Evolutionary conservation across 2,797 vertebrate species (phyloP).

Genomic region (Argentina silus): DNA sequence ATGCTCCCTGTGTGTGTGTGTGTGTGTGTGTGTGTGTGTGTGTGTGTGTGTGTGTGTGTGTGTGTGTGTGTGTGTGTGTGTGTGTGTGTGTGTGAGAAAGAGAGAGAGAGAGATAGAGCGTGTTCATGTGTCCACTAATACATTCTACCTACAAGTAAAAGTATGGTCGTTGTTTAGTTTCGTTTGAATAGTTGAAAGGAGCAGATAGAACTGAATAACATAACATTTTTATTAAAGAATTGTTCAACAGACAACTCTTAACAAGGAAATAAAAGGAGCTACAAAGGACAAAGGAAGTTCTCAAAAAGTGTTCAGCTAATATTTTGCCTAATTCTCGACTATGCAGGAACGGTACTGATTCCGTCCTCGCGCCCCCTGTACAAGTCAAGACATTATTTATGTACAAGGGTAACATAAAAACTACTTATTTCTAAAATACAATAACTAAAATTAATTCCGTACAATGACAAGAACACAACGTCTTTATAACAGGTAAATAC

Average conservation of each 20-base stretch:
- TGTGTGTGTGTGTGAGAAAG: conserved; percentile 9
- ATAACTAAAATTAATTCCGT: conserved; percentile 92
- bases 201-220: conserved; percentile 86
- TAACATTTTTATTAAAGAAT: conserved; percentile 99
- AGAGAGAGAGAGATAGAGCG: conserved; percentile 10
- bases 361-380: conserved; percentile 87
- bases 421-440: conserved; percentile 96
- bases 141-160: neutral
- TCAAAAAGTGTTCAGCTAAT: conserved; percentile 82
- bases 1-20: conserved; percentile 18
- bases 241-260: conserved; percentile 93
- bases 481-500: conserved; percentile 94
- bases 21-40: neutral
- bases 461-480: conserved; percentile 95
- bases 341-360: conserved; percentile 84
- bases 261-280: conserved; percentile 89
- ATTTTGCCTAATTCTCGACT: conserved; percentile 90
- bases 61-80: conserved; percentile 40
- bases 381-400: conserved; percentile 95
- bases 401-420: conserved; percentile 94
- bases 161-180: conserved; percentile 18
- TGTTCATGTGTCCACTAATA: conserved; percentile 3
- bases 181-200: conserved; percentile 57
- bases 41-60: conserved; percentile 31
- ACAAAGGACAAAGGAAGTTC: conserved; percentile 92